A percentile compares a stretch with the other conserved stretches of the same genome.
Evolutionary conservation across 1,140 invertebrate species (phyloP).

Genomic region (Aphelenchoides fujianensis): DNA sequence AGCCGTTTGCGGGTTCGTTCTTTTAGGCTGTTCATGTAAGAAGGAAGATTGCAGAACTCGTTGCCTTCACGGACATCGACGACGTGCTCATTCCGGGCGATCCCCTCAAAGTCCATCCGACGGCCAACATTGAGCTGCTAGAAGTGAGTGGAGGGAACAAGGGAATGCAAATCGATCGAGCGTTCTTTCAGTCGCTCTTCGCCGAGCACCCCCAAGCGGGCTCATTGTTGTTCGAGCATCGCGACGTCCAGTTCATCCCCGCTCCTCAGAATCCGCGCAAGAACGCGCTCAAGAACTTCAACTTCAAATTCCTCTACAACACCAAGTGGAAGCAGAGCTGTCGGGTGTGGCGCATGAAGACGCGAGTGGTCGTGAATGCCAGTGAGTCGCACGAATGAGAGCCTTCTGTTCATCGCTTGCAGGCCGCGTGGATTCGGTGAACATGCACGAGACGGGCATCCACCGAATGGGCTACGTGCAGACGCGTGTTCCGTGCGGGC

Average conservation of each 20-base stretch:
- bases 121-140: slow-evolving; percentile 51
- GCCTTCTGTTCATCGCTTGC: not conserved
- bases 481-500: slow-evolving; percentile 53
- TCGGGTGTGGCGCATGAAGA: slow-evolving; percentile 62
- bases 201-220: slow-evolving; percentile 59
- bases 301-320: slow-evolving; percentile 56
- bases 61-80: slow-evolving; percentile 62
- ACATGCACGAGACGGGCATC: slow-evolving; percentile 62
- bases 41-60: slow-evolving; percentile 35
- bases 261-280: slow-evolving; percentile 38
- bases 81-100: slow-evolving; percentile 58
- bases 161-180: too few species aligned
- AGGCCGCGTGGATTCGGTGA: slow-evolving; percentile 60
- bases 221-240: slow-evolving; percentile 58
- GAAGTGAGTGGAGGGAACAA: slow-evolving; percentile 42
- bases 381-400: slow-evolving; percentile 36
- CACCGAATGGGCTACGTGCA: slow-evolving; percentile 57
- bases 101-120: slow-evolving; percentile 43
- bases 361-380: slow-evolving; percentile 61
- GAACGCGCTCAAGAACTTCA: slow-evolving; percentile 51
- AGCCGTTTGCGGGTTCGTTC: slow-evolving; percentile 54
- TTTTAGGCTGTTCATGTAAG: too few species aligned
- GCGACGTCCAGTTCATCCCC: slow-evolving; percentile 58
- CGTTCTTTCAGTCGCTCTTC: slow-evolving; percentile 49
- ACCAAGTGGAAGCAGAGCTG: slow-evolving; percentile 58